Evolutionary conservation across 2,113 vertebrate species (phyloP), one percentile per base, ranked within the genome.

Genomic region (Setophaga kirtlandii): DNA sequence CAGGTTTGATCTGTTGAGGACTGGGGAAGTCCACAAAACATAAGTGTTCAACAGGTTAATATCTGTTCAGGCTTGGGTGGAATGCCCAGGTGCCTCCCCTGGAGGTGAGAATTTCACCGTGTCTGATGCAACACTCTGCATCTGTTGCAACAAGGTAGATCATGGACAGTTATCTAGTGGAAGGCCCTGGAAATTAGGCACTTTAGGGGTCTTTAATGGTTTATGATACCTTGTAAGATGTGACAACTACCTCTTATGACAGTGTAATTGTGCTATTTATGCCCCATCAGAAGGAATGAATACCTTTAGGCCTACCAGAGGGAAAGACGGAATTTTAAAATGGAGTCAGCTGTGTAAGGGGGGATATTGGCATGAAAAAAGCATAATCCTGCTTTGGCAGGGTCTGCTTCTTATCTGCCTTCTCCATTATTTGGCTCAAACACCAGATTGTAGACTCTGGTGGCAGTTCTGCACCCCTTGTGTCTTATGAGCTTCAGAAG

Each of bases 71-170:
- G 5, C 46, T 77, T 53, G n/a, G 1, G 39, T 52, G 39, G 47
- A 53, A 53, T 0, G 2, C 4, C 24, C 5, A 28, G 27, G 8
- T 33, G 46, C 19, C 12, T 46, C 6, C 15, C 10, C 22, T 39
- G 33, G 6, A 52, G 6, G 6, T 6, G 37, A 2, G 4, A 39
- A 9, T 55, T 70, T 39, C 47, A 31, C 19, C 11, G 33, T 20
- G 11, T 33, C 28, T 39, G 27, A 53, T 60, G 39, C 33, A 46
- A 9, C 10, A 24, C 33, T 11, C 8, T 33, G 30, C 5, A 15
- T 70, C 30, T 35, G 5, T 30, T 42, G 20, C 37, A 42, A 35
- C 9, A 35, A 7, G 6, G 9, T 23, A 17, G 33, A n/a, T 60
- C 47, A 39, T 19, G 15, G 23, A 13, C 23, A 62, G 5, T 5